Conservation (phyloP, 2,113 vertebrate genomes). For the Neopipo cinnamomea region DNA sequence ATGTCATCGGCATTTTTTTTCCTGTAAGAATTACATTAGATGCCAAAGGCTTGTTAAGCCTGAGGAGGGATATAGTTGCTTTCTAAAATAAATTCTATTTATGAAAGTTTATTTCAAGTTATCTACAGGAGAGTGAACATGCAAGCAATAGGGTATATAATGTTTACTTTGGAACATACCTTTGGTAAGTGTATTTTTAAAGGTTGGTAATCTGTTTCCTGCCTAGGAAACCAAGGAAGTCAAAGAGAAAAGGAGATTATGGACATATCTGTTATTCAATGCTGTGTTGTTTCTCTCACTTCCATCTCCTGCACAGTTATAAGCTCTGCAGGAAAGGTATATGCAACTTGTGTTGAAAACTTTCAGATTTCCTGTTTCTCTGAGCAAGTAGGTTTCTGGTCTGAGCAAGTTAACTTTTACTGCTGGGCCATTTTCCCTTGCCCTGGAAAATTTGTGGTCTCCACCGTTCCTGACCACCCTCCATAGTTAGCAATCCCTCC, state of each 20-base stretch:
- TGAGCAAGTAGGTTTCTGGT: not conserved
- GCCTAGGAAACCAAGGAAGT: not conserved
- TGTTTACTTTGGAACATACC: not conserved
- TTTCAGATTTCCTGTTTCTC: slow-evolving; percentile 3
- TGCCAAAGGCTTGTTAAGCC: not conserved
- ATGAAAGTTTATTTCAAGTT: slow-evolving; percentile 4
- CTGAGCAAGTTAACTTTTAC: not conserved
- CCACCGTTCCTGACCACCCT: not conserved
- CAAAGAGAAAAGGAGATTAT: not conserved
- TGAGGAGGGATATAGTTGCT: not conserved
- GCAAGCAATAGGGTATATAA: not conserved
- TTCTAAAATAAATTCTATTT: not conserved
- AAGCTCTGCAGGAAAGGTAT: slow-evolving; percentile 16
- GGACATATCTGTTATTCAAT: not conserved
- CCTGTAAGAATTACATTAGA: not conserved
- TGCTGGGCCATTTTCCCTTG: not conserved
- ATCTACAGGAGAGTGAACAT: not conserved
- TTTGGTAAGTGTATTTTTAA: slow-evolving; percentile 10
- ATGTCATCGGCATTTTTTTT: not conserved
- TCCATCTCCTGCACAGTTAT: not conserved
- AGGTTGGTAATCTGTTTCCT: not conserved
- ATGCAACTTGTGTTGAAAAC: not conserved
- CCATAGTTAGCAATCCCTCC: not conserved
- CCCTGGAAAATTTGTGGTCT: not conserved
- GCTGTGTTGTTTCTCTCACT: slow-evolving; percentile 11